phyloP scores from a whole-genome alignment of 2,797 vertebrate species.

The Chiloscyllium punctatum region DNA sequence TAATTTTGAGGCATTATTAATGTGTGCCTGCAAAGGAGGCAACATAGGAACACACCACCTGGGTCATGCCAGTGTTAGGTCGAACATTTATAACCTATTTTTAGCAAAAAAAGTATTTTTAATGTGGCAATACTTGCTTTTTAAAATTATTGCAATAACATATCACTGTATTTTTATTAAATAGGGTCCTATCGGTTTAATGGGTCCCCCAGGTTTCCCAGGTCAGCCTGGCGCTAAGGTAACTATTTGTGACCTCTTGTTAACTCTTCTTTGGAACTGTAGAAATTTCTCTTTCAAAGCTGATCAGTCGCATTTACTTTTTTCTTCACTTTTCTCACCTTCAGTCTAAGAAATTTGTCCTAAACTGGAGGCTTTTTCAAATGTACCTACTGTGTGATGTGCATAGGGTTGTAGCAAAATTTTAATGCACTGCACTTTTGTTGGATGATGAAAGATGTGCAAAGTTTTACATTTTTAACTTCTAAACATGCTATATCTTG shows the following conservation, averaged over 20 bases:
- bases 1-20: background rate
- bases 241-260: conserved; percentile 37
- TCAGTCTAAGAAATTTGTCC: background rate
- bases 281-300: background rate
- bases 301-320: background rate
- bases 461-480: background rate
- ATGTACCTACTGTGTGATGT: background rate
- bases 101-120: background rate
- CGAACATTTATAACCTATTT: background rate
- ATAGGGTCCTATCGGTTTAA: conserved; percentile 71
- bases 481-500: background rate
- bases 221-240: conserved; percentile 89
- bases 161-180: background rate
- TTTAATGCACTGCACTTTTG: background rate
- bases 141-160: background rate
- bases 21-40: too few species aligned
- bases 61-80: too few species aligned
- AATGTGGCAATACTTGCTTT: background rate
- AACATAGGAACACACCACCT: background rate
- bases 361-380: background rate
- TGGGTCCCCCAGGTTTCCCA: conserved; percentile 85
- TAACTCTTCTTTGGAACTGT: background rate
- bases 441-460: background rate
- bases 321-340: background rate
- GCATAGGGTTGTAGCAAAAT: background rate